phyloP scores from a whole-genome alignment of 2,888 invertebrate species.

The Nephrocerus scutellatus region DNA sequence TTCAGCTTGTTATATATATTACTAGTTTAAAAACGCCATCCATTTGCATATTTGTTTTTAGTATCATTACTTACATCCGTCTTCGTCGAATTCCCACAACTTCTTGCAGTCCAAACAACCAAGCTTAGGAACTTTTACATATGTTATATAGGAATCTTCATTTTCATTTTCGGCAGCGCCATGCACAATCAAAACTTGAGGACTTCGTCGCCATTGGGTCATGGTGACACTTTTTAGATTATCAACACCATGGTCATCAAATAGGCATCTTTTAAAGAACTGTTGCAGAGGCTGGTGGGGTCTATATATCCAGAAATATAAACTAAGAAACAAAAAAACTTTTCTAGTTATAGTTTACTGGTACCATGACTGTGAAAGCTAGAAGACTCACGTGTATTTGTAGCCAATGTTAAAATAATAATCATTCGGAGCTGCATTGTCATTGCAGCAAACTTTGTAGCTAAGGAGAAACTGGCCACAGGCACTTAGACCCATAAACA shows the following conservation, averaged over 20 bases:
- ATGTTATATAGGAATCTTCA: constrained; percentile 47
- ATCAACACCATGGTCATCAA: constrained; percentile 57
- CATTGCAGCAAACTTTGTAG: constrained; percentile 60
- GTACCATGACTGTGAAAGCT: not conserved
- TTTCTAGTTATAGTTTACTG: not conserved
- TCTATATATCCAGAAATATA: constrained; percentile 47
- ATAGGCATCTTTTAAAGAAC: constrained; percentile 54
- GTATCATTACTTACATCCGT: constrained; percentile 39
- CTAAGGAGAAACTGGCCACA: constrained; percentile 89
- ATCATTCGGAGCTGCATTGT: constrained; percentile 50
- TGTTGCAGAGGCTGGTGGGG: constrained; percentile 42
- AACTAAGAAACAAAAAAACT: constrained; percentile 25
- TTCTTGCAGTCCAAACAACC: constrained; percentile 58
- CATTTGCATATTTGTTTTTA: not conserved
- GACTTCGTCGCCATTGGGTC: constrained; percentile 56
- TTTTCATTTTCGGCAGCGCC: constrained; percentile 48
- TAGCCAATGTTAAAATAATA: constrained; percentile 54
- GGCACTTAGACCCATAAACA: constrained; percentile 91
- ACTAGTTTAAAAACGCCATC: not conserved
- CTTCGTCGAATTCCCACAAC: constrained; percentile 47
- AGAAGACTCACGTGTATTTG: constrained; percentile 56
- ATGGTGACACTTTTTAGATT: constrained; percentile 56
- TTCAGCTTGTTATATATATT: constrained; percentile 35
- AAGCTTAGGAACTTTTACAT: constrained; percentile 53
- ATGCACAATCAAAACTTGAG: constrained; percentile 55